Base-by-base conservation (phyloP, 2,113 vertebrate genomes). In the Balaenoptera acutorostrata region DNA sequence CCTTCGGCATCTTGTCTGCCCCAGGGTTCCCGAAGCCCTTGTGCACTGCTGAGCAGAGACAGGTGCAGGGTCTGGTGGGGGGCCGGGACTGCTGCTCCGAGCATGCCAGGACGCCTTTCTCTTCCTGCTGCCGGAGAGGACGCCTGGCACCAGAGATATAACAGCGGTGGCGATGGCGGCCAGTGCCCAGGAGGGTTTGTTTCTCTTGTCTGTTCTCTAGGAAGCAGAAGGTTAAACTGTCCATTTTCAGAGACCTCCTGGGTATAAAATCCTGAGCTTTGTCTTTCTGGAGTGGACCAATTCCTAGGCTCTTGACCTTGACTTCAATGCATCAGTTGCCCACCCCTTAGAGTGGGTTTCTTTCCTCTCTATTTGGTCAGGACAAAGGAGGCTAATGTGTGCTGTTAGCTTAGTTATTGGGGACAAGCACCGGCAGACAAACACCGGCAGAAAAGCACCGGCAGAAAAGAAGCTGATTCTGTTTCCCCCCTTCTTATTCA, bases 41-140 rank as follows among this genome's bases (percentile, higher is more conserved):
- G 95, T 96, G 95, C 88, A 95, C 97, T 0, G 18, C 98, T 98
- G 97, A 75, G 98, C 89, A 0, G 10, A 29, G 81, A 92, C 98
- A 98, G 98, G 92, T 98, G 94, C 96, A 72, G 49, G 33, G 72
- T 88, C 81, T 93, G 91, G 95, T 23, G 0, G 95, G 97, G 80
- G 88, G 93, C 88, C 86, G 0, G 39, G 39, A 69, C 80, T 49
- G 96, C 93, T 96, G 95, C 95, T 98, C 96, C 66, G 55, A 4
- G 0, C 94, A 44, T 95, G 69, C 97, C 21, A 4, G 78, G 39
- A 55, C 74, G 29, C 96, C 96, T 97, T 98, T 64, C 97, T 97
- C 98, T 98, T 97, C 97, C 96, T 97, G 91, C 39, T 68, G 13
- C 87, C 52, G 61, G 90, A 80, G 93, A 21, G 57, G 85, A 78